Evolutionary conservation across 64 coral and sea anemone species (phyloP).

Genomic region (Stichodactyla mertensii): DNA sequence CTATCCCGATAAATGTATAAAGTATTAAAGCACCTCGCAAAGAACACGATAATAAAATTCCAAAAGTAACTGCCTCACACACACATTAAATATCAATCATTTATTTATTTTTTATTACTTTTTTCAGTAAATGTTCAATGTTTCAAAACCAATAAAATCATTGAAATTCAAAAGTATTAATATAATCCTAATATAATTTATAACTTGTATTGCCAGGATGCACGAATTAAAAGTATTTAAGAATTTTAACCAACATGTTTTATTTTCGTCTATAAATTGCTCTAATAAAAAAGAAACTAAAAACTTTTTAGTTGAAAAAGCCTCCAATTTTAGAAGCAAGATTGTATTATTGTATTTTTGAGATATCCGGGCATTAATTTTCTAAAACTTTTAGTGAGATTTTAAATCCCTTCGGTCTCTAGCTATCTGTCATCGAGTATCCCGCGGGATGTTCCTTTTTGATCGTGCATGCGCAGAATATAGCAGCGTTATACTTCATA

Average conservation of each 20-base stretch:
- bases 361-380: too few species aligned
- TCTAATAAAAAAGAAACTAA: neutral
- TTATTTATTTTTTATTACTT: neutral
- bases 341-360: too few species aligned
- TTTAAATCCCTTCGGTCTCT: neutral
- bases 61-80: too few species aligned
- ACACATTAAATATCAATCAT: too few species aligned
- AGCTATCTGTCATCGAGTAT: neutral
- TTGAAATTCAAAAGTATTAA: neutral
- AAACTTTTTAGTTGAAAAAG: too few species aligned
- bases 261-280: neutral
- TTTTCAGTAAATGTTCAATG: neutral
- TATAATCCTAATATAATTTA: neutral
- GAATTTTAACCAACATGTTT: neutral
- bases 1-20: too few species aligned
- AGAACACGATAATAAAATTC: too few species aligned
- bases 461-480: constrained; percentile 62
- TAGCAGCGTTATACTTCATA: constrained; percentile 87
- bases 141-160: neutral
- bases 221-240: neutral
- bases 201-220: neutral
- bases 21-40: too few species aligned
- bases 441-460: constrained; percentile 18
- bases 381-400: neutral
- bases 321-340: too few species aligned